Percentiles rank a stretch among this genome's conserved stretches.
phyloP scores from a whole-genome alignment of 2,888 invertebrate genomes.

The Hypolimnas misippus region DNA sequence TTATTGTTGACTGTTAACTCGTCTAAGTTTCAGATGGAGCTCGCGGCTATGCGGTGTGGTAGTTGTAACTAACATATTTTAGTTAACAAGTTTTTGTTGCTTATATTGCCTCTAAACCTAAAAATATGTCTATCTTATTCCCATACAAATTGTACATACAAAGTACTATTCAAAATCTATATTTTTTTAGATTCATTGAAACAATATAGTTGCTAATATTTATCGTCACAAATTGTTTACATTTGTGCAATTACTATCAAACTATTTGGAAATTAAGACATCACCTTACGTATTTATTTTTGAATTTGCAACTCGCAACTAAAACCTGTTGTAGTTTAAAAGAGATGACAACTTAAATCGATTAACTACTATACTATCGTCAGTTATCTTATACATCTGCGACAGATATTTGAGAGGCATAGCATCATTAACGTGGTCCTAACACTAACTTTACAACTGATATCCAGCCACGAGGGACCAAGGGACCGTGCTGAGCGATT shows the following conservation, averaged over 20 bases:
- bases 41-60: slow-evolving; percentile 10
- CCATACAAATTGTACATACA: neutral
- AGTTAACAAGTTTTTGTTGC: neutral
- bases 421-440: slow-evolving; percentile 26
- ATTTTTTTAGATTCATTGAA: too few species aligned
- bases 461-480: slow-evolving; percentile 30
- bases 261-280: too few species aligned
- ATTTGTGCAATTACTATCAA: too few species aligned
- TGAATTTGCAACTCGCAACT: too few species aligned
- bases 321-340: too few species aligned
- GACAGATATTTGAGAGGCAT: neutral
- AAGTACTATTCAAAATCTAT: neutral
- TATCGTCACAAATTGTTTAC: too few species aligned
- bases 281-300: too few species aligned
- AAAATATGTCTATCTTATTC: neutral
- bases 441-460: slow-evolving; percentile 23
- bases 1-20: slow-evolving; percentile 76
- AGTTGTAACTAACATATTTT: neutral
- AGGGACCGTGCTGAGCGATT: slow-evolving; percentile 24
- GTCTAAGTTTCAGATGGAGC: slow-evolving; percentile 46
- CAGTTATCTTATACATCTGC: neutral
- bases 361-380: neutral
- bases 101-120: neutral
- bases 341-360: neutral
- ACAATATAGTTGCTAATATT: too few species aligned